These are phyloP conservation scores for Artemia sinica DNA, from an alignment of 2,888 invertebrate species.

Conservation along the genomic window DNA sequence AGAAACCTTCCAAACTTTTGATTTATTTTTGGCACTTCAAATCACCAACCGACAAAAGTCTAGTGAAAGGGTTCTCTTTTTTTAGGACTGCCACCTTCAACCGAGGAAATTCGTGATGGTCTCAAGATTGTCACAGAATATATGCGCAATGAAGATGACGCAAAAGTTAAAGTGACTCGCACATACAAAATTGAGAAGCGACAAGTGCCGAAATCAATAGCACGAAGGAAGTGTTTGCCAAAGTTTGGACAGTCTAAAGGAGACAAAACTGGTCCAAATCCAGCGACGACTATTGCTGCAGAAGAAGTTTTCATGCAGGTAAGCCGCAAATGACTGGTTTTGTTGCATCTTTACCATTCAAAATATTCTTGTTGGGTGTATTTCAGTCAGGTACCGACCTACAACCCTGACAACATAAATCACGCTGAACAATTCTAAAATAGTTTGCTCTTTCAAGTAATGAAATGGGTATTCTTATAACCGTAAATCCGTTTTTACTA, in stretches of 20 bases:
- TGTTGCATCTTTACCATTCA: too few species aligned
- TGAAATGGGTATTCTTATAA: too few species aligned
- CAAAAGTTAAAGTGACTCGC: conserved; percentile 58
- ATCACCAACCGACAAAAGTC: too few species aligned
- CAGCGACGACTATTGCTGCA: conserved; percentile 86
- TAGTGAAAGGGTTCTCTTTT: too few species aligned
- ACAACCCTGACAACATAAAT: too few species aligned
- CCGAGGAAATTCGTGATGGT: conserved; percentile 66
- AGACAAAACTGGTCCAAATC: conserved; percentile 93
- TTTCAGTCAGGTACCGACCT: too few species aligned
- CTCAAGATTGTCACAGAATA: conserved; percentile 82
- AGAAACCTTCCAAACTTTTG: neutral
- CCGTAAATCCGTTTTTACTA: too few species aligned
- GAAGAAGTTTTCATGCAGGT: conserved; percentile 79
- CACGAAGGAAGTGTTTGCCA: conserved; percentile 77
- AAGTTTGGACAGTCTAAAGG: conserved; percentile 81
- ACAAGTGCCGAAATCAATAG: conserved; percentile 75
- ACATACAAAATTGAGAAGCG: conserved; percentile 84
- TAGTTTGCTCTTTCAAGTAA: too few species aligned
- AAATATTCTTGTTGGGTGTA: too few species aligned
- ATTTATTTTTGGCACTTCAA: neutral
- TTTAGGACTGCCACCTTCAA: conserved; percentile 42
- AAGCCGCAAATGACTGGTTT: conserved; percentile 25
- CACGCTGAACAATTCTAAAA: too few species aligned
- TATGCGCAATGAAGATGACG: conserved; percentile 73